Evolutionary conservation across 2,888 invertebrate species (phyloP).

Genomic region (Catotricha subobsoleta): DNA sequence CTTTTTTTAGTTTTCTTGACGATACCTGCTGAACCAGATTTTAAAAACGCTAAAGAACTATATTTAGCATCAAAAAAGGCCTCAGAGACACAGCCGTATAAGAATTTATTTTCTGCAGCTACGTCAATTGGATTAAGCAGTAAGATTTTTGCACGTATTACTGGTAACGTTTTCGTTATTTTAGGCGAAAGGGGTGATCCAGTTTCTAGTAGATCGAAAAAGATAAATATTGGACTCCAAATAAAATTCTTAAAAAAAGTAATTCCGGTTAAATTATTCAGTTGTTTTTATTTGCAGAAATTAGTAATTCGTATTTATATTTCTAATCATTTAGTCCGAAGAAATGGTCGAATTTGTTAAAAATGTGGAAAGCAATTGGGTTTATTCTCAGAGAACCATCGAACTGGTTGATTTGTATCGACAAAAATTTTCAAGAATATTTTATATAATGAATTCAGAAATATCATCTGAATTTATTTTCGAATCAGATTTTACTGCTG

Average conservation of each 20-base stretch:
- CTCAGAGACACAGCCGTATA: conserved; percentile 16
- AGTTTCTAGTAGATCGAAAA: conserved; percentile 30
- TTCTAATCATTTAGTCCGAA: conserved; percentile 42
- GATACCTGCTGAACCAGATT: conserved; percentile 21
- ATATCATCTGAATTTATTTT: conserved; percentile 38
- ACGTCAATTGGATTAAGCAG: conserved; percentile 39
- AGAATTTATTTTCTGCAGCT: conserved; percentile 18
- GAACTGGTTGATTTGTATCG: conserved; percentile 53
- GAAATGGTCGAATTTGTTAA: conserved; percentile 68
- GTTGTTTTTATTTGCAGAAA: no score
- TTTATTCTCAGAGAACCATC: conserved; percentile 59
- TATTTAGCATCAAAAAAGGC: no score
- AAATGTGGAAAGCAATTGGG: conserved; percentile 52
- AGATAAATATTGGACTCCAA: conserved; percentile 74
- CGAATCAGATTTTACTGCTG: conserved; percentile 46
- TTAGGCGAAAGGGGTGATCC: conserved; percentile 29
- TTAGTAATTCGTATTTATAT: no score
- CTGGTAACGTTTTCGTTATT: conserved; percentile 61
- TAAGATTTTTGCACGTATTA: conserved; percentile 64
- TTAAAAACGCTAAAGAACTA: conserved; percentile 15
- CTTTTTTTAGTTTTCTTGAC: conserved; percentile 20
- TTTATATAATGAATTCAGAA: conserved; percentile 35
- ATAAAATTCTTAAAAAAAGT: conserved; percentile 81
- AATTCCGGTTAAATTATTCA: conserved; percentile 11
- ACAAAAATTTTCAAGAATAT: conserved; percentile 51